phyloP scores from a whole-genome alignment of 2,888 invertebrate species.

The Chymomyza amoena region DNA sequence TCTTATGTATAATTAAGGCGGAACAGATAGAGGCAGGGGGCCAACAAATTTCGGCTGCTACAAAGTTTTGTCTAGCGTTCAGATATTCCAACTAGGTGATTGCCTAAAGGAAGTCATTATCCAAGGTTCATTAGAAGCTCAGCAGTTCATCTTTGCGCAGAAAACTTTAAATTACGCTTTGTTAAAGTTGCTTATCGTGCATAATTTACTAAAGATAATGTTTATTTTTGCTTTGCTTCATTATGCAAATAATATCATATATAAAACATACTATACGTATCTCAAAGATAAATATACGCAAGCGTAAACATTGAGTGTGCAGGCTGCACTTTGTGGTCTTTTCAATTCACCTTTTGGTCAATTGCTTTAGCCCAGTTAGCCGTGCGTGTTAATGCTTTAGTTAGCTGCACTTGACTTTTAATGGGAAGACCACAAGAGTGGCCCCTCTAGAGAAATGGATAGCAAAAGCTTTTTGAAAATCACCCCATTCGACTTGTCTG shows the following conservation, averaged over 20 bases:
- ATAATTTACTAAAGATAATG: slow-evolving; percentile 26
- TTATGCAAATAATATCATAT: slow-evolving; percentile 1
- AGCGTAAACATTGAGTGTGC: background rate
- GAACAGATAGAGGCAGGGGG: background rate
- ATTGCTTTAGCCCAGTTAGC: slow-evolving; percentile 22
- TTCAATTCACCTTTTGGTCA: slow-evolving; percentile 35
- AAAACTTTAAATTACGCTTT: slow-evolving; percentile 27
- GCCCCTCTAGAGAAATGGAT: background rate
- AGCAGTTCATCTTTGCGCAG: slow-evolving; percentile 21
- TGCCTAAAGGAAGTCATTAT: background rate
- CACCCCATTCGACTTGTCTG: slow-evolving; percentile 15
- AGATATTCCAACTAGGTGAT: background rate
- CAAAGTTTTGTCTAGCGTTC: background rate
- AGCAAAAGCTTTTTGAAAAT: slow-evolving; percentile 1
- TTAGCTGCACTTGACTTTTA: slow-evolving; percentile 49
- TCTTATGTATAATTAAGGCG: background rate
- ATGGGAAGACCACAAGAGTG: background rate
- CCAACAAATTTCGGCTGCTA: background rate
- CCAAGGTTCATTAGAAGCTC: background rate
- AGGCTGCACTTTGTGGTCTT: slow-evolving; percentile 9
- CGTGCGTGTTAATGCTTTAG: slow-evolving; percentile 43
- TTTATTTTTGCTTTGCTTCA: slow-evolving; percentile 11
- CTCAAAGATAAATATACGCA: background rate
- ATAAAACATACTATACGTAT: background rate
- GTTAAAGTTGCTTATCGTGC: slow-evolving; percentile 13